These are phyloP conservation scores for Trichonephila clavipes DNA, from an alignment of 1,140 invertebrate genomes.

Conservation along the genomic window DNA sequence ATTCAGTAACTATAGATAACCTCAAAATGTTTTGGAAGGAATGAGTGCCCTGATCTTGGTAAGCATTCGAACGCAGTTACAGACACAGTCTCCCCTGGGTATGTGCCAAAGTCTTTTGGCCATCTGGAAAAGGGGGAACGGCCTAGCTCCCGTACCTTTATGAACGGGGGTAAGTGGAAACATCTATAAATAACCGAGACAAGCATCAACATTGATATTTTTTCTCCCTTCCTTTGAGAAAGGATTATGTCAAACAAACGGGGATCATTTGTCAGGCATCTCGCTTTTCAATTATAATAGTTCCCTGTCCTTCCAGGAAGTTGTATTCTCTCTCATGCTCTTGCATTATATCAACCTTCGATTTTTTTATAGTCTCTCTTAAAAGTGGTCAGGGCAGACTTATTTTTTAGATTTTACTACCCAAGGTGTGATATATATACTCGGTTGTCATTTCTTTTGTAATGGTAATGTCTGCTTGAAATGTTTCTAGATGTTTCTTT, in stretches of 20 bases:
- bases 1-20: too few species aligned
- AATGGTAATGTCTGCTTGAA: too few species aligned
- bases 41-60: too few species aligned
- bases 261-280: not conserved
- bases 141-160: not conserved
- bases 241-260: not conserved
- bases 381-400: too few species aligned
- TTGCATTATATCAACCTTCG: too few species aligned
- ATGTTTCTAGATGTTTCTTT: too few species aligned
- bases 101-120: not conserved
- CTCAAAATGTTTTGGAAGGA: too few species aligned
- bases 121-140: slow-evolving; percentile 9
- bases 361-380: too few species aligned
- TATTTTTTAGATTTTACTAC: too few species aligned
- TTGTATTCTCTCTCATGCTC: too few species aligned
- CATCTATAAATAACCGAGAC: slow-evolving; percentile 16
- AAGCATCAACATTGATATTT: not conserved
- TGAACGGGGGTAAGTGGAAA: slow-evolving; percentile 9
- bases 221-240: not conserved
- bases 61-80: not conserved
- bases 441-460: too few species aligned
- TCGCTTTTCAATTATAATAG: not conserved
- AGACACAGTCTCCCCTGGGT: not conserved
- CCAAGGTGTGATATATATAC: too few species aligned
- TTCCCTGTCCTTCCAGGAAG: not conserved